phyloP scores from a whole-genome alignment of 2,888 invertebrate species.

The Colostygia pectinataria region DNA sequence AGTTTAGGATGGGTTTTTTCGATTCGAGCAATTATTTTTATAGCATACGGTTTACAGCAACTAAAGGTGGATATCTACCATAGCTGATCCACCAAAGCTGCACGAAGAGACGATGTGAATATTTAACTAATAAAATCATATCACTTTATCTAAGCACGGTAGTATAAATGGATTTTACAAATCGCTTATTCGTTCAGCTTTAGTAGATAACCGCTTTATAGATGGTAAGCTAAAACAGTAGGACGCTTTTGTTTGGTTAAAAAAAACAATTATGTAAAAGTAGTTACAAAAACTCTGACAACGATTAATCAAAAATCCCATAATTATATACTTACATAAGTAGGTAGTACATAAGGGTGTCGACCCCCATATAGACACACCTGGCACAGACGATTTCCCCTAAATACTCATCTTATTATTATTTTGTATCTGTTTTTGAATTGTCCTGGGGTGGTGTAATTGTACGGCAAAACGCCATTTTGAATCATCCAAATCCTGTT shows the following conservation, averaged over 20 bases:
- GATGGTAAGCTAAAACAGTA: too few relatives aligned
- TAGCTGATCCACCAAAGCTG: too few relatives aligned
- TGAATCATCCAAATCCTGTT: slow-evolving; percentile 69
- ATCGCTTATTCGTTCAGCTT: too few relatives aligned
- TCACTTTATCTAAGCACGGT: too few relatives aligned
- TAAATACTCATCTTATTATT: slow-evolving; percentile 73
- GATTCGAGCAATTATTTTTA: background rate
- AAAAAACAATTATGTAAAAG: too few relatives aligned
- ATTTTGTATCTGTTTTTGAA: slow-evolving; percentile 82
- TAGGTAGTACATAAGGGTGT: slow-evolving; percentile 71
- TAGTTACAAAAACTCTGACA: background rate
- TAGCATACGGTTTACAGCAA: too few relatives aligned
- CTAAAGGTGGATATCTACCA: too few relatives aligned
- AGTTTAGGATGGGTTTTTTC: background rate
- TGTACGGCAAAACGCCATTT: slow-evolving; percentile 77
- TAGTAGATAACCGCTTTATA: too few relatives aligned
- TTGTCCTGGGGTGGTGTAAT: slow-evolving; percentile 78
- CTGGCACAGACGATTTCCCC: slow-evolving; percentile 70
- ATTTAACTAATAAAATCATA: too few relatives aligned
- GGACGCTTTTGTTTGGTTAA: too few relatives aligned
- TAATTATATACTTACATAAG: slow-evolving; percentile 36
- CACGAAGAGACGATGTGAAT: too few relatives aligned
- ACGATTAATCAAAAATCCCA: slow-evolving; percentile 21
- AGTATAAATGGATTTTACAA: too few relatives aligned
- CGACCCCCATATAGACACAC: slow-evolving; percentile 64